These are phyloP conservation scores for Anthophora plumipes DNA, from an alignment of 2,888 invertebrate genomes.

Conservation along the genomic window DNA sequence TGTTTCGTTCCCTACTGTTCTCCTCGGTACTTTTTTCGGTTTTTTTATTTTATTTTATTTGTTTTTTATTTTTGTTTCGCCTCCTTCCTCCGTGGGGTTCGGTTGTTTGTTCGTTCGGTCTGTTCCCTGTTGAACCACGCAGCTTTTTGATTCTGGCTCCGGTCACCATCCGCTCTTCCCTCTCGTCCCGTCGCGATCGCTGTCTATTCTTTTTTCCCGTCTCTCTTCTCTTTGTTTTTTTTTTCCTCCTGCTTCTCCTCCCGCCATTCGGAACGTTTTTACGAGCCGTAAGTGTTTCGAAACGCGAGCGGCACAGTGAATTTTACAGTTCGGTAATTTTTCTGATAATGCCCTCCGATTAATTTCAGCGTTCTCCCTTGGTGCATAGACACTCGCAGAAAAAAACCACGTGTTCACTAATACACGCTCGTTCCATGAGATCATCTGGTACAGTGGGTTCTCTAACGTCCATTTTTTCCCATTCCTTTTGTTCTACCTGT, in stretches of 20 bases:
- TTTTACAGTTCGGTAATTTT: conserved; percentile 71
- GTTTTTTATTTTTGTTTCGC: background rate
- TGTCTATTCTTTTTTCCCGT: no score
- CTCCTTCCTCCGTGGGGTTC: conserved; percentile 14
- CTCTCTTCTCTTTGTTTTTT: no score
- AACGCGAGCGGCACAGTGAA: conserved; percentile 64
- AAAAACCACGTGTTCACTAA: background rate
- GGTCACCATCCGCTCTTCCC: background rate
- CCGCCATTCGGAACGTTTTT: conserved; percentile 53
- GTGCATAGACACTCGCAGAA: background rate
- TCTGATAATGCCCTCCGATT: conserved; percentile 68
- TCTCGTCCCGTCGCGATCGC: conserved; percentile 26
- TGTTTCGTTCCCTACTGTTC: conserved; percentile 7
- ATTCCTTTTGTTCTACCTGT: background rate
- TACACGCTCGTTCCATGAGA: no score
- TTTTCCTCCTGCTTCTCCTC: no score
- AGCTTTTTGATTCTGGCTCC: conserved; percentile 37
- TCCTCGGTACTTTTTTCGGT: background rate
- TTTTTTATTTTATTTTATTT: no score
- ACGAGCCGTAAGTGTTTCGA: conserved; percentile 71
- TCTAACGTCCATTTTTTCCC: no score
- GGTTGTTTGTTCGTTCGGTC: conserved; percentile 19
- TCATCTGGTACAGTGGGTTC: background rate
- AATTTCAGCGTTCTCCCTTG: conserved; percentile 31
- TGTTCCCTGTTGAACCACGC: conserved; percentile 39